Conservation (phyloP, 2,797 vertebrate species). For the Lithobates pipiens region DNA sequence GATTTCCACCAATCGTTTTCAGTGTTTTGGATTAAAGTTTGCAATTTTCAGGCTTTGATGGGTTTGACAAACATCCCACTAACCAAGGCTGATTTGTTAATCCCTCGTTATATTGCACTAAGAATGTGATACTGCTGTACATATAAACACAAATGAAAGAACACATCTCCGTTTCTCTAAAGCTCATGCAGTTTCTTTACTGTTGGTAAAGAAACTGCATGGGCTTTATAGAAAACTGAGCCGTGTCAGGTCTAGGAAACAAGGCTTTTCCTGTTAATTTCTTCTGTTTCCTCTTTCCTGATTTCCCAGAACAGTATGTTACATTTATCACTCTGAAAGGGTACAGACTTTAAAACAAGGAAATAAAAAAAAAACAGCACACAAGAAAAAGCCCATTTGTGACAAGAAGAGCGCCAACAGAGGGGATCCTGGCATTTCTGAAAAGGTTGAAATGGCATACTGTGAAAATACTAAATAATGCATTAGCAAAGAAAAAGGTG, state of each 20-base stretch:
- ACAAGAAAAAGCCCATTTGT: conserved; percentile 11
- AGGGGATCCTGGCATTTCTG: conserved; percentile 43
- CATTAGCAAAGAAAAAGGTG: conserved; percentile 6
- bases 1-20: no score
- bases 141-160: no score
- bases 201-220: no score
- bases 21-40: no score
- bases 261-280: conserved; percentile 45
- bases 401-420: conserved; percentile 26
- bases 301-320: conserved; percentile 42
- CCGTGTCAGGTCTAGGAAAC: conserved; percentile 20
- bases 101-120: no score
- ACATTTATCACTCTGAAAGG: conserved; percentile 31
- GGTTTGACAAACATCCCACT: no score
- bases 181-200: no score
- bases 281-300: conserved; percentile 52
- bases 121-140: no score
- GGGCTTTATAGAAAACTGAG: no score
- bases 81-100: no score
- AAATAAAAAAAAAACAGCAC: neutral
- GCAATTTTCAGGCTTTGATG: no score
- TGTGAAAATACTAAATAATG: conserved; percentile 52
- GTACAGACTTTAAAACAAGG: conserved; percentile 11
- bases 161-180: conserved; percentile 35
- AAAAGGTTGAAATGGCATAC: conserved; percentile 49